Base-by-base conservation (phyloP, 2,888 invertebrate species). In the Brachyptera risi region DNA sequence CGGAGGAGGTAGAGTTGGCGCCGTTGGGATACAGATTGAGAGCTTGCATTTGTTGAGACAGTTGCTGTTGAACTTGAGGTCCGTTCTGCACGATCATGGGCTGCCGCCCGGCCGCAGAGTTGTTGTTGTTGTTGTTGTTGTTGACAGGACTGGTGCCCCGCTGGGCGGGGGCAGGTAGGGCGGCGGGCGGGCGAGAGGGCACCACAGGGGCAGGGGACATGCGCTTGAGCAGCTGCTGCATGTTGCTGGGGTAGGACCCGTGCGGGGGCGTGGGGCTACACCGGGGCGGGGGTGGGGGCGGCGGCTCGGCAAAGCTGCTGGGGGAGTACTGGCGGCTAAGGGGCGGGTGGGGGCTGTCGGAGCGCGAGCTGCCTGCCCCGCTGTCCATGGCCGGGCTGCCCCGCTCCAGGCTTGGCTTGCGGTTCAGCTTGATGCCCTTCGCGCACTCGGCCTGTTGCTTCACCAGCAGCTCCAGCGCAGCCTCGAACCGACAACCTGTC, bases 361-460 rank as follows among this genome's bases (percentile, higher is more conserved):
- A 94, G 59, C 93, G 82, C 47, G 92, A 92, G 72, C 91, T 91
- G 54, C 92, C 92, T 13, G 92, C 92, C 17, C 92, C 92, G 59
- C 90, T 91, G 72, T 92, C 92, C 63, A 92, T 78, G 17, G 74
- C 92, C 7, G 94, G 93, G 73, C 92, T 92, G 56, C 90, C 89
- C 64, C 92, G 83, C 76, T 94, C 94, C 67, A 94, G 83, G 75
- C 92, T 93, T 38, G 92, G 91, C 73, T 93, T 93, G 57, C 93
- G 83, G 66, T 88, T 91, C 51, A 93, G 79, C 75, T 92, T 92
- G 63, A 85, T 83, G 69, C 81, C 79, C 63, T 81, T 81, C 63
- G 78, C 73, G 60, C 80, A 78, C 68, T 80, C 79, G 70, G 81
- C 83, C 71, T 87, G 86, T 58, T 71, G 71, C 60, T 72, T 71